phyloP scores from a whole-genome alignment of 1,140 invertebrate genomes.

The Diploscapter pachys region DNA sequence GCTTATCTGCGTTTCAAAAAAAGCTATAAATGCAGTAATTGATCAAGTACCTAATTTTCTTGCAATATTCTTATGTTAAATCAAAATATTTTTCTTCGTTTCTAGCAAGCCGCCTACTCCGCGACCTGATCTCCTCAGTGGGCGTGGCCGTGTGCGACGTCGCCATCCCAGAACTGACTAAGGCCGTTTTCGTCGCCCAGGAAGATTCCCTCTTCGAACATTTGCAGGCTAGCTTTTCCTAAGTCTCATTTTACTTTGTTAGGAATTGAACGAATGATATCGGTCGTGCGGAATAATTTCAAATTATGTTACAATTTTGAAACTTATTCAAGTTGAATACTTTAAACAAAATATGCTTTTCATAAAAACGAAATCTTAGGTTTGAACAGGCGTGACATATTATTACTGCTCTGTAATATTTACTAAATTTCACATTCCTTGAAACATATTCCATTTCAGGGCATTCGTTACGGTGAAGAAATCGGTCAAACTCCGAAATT shows the following conservation, averaged over 20 bases:
- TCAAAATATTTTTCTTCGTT: not conserved
- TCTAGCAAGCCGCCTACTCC: constrained; percentile 20
- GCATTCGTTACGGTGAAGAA: constrained; percentile 39
- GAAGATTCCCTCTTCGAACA: constrained; percentile 15
- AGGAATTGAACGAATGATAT: not conserved
- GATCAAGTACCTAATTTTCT: not conserved
- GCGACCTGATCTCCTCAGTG: constrained; percentile 17
- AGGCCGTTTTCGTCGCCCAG: constrained; percentile 19
- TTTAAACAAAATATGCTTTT: too few species aligned
- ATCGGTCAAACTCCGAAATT: constrained; percentile 38
- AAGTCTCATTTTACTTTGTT: too few species aligned
- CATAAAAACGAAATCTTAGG: not conserved
- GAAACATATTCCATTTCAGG: not conserved
- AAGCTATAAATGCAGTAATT: too few species aligned
- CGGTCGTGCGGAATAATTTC: not conserved
- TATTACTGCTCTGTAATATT: too few species aligned
- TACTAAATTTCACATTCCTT: too few species aligned
- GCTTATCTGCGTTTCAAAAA: too few species aligned
- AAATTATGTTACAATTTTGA: too few species aligned
- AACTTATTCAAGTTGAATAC: too few species aligned
- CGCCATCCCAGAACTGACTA: constrained; percentile 3
- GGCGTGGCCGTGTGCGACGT: constrained; percentile 18
- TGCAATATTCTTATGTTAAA: not conserved
- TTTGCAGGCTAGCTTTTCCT: too few species aligned
- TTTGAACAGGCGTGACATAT: not conserved